These are phyloP conservation scores for Cyclina sinensis DNA, from an alignment of 1,140 invertebrate genomes.

Conservation along the genomic window DNA sequence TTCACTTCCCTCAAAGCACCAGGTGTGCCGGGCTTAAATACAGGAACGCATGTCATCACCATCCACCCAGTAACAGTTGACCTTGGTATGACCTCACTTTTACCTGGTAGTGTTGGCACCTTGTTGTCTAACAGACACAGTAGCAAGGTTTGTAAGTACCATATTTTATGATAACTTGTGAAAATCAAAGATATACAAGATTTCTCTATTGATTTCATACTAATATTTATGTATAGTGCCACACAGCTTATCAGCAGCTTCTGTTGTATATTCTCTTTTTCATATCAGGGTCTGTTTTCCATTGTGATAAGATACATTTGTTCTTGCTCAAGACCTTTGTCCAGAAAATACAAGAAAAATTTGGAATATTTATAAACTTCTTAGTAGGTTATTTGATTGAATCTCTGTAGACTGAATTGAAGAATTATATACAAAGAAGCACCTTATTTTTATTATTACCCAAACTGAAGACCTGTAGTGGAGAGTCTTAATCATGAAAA, in stretches of 20 bases:
- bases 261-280: not conserved
- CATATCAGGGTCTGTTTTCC: not conserved
- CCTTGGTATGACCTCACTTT: not conserved
- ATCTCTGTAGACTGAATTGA: too few species aligned
- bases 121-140: not conserved
- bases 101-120: not conserved
- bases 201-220: constrained; percentile 7
- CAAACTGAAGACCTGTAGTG: too few species aligned
- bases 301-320: not conserved
- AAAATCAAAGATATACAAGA: not conserved
- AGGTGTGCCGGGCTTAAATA: too few species aligned
- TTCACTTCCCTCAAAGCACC: too few species aligned
- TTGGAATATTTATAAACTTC: too few species aligned
- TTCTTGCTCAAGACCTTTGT: not conserved
- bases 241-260: constrained; percentile 14
- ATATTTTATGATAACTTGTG: constrained; percentile 24
- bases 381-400: too few species aligned
- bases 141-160: not conserved
- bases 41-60: not conserved
- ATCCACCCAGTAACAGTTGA: not conserved
- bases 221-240: constrained; percentile 30
- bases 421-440: too few species aligned
- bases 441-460: too few species aligned
- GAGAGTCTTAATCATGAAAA: too few species aligned
- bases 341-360: too few species aligned